Percentiles rank a stretch among this genome's conserved stretches.
These are phyloP conservation scores for Phataginus tetradactyla DNA, from an alignment of 2,797 vertebrate species.

Conservation along the genomic window DNA sequence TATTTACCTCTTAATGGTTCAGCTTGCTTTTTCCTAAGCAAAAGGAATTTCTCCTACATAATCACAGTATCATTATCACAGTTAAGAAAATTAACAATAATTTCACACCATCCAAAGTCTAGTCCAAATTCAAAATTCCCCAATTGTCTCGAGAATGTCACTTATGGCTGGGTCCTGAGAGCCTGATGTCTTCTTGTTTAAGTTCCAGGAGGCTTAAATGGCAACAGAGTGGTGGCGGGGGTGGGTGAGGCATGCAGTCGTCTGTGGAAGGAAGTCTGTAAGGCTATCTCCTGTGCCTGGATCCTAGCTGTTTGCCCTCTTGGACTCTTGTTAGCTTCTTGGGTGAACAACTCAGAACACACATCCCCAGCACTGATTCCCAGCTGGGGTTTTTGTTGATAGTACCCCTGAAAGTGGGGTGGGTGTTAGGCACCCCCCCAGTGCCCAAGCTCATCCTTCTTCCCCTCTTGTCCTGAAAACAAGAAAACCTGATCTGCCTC, in stretches of 20 bases:
- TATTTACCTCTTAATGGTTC: conserved; percentile 20
- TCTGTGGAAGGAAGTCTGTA: neutral
- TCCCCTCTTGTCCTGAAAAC: neutral
- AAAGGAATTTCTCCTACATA: conserved; percentile 28
- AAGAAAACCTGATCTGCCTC: neutral
- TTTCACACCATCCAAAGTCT: conserved; percentile 49
- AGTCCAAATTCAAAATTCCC: neutral
- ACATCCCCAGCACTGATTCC: neutral
- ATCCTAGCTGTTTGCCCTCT: neutral
- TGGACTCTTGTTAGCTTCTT: neutral
- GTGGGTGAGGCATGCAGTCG: neutral
- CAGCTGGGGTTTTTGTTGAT: neutral
- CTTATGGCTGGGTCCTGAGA: neutral
- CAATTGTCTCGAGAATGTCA: neutral
- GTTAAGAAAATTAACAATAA: conserved; percentile 43
- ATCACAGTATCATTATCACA: neutral
- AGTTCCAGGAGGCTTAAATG: neutral
- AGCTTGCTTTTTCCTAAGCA: conserved; percentile 21
- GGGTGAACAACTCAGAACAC: neutral
- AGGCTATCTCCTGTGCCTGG: neutral
- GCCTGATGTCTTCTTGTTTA: neutral
- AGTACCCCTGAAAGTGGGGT: too few relatives aligned
- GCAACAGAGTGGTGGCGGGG: neutral
- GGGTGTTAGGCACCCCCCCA: too few relatives aligned
- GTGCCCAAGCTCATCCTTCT: neutral